Conservation (phyloP, 1,140 invertebrate species). For the Sminthurides bifidus region DNA sequence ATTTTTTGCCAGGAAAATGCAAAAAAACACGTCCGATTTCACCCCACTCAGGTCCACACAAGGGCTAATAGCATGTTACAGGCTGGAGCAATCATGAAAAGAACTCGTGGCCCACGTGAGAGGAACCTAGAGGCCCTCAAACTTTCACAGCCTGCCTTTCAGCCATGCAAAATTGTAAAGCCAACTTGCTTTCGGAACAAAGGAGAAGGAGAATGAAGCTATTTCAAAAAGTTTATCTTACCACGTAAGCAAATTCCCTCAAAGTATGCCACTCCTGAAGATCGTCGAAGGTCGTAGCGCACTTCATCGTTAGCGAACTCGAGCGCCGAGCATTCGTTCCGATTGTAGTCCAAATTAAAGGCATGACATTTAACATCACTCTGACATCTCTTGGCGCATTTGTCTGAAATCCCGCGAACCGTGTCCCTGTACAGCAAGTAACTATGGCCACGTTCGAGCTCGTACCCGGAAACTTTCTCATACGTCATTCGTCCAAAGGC, state of each 20-base stretch:
- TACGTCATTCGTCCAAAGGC: constrained; percentile 36
- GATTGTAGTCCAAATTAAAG: constrained; percentile 40
- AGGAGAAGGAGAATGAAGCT: too few relatives aligned
- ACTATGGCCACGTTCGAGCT: constrained; percentile 35
- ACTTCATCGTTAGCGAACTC: constrained; percentile 34
- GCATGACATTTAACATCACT: constrained; percentile 36
- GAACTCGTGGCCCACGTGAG: too few relatives aligned
- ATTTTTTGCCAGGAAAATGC: too few relatives aligned
- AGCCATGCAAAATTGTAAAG: too few relatives aligned
- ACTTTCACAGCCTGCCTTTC: too few relatives aligned
- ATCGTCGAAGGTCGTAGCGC: constrained; percentile 35
- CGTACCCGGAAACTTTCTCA: constrained; percentile 40
- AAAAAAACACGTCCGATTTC: too few relatives aligned
- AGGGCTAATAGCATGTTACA: too few relatives aligned
- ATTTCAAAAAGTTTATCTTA: constrained; percentile 11
- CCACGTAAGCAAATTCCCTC: constrained; percentile 40
- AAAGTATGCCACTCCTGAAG: constrained; percentile 39
- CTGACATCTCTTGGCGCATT: constrained; percentile 37
- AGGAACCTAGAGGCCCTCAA: too few relatives aligned
- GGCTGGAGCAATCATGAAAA: too few relatives aligned
- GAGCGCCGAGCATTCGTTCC: constrained; percentile 38
- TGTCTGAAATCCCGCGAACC: constrained; percentile 36
- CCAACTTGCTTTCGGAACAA: too few relatives aligned
- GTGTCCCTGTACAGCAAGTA: constrained; percentile 34
- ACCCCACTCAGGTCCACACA: too few relatives aligned